Evolutionary conservation across 2,113 vertebrate genomes (phyloP), one percentile per base, ranked within the genome.

Genomic region (Thryonomys swinderianus): DNA sequence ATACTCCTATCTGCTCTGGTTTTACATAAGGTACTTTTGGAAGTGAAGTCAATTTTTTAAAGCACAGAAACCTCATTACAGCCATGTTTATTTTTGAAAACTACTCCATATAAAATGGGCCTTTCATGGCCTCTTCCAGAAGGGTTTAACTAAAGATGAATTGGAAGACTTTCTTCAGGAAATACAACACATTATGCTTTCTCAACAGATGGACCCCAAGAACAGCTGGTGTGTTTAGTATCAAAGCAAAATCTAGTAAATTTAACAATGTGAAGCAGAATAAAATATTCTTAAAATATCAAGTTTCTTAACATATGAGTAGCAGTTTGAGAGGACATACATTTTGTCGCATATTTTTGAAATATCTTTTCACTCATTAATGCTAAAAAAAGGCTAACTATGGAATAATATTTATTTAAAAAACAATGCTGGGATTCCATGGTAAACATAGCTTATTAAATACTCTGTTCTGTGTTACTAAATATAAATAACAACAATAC

Each of bases 381-480:
- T 84, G 23, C 4, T 53, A 40, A 3, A 82, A 81, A 78, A 42
- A 76, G 93, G 42, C 20, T 14, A 85, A 74, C 5, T 25, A 34
- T 5, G n/a, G 13, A 90, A 32, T 85, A 91, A 69, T 73, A 37
- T 37, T 69, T 79, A 17, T 48, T 93, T 42, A 88, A 69, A 18
- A 90, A 90, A 89, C n/a, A 76, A 55, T 9, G 45, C 0, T 93
- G 78, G 13, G 73, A 78, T 73, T 85, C 64, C 40, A 40, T 64
- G n/a, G 42, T 51, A 61, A 73, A 81, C 53, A 89, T 92, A 64
- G 55, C 93, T 89, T 94, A 73, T 92, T 93, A 62, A 82, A 82
- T 82, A 51, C 81, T 71, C 32, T 90, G 0, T 66, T 53, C 12
- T 85, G 20, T 69, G 25, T 90, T 88, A 74, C 16, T 80, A 62